A percentile compares a stretch with the other conserved stretches of the same genome.
Conservation (phyloP, 2,888 invertebrate genomes). For the Eutolmus rufibarbis region DNA sequence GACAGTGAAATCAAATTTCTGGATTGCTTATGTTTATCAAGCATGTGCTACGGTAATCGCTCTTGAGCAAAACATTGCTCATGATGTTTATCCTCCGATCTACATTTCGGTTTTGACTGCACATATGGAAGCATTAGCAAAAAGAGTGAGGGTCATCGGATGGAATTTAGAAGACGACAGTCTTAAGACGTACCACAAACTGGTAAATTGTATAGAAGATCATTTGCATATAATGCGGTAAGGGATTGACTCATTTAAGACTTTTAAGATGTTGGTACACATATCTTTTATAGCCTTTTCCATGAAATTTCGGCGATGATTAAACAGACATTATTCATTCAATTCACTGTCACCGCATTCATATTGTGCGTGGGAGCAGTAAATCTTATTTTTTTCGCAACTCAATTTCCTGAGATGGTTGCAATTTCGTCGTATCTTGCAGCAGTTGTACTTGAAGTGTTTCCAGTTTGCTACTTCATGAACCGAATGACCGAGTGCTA, state of each 20-base stretch:
- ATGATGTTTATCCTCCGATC: neutral
- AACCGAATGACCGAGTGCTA: neutral
- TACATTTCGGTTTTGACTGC: neutral
- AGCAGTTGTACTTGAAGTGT: neutral
- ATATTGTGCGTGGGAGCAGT: neutral
- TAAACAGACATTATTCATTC: neutral
- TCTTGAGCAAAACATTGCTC: neutral
- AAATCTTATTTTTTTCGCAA: neutral
- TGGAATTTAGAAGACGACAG: neutral
- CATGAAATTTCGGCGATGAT: neutral
- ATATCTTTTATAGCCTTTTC: neutral
- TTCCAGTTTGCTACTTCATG: neutral
- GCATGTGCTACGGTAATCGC: neutral
- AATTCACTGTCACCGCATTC: neutral
- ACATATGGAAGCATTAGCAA: neutral
- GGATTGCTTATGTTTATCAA: neutral
- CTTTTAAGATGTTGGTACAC: neutral
- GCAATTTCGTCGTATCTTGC: neutral
- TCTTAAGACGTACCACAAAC: neutral
- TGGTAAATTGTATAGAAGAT: neutral
- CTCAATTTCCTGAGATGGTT: neutral
- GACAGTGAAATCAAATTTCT: neutral
- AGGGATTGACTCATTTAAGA: neutral
- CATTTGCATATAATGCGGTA: neutral
- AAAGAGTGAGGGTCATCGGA: neutral